Evolutionary conservation across 2,888 invertebrate genomes (phyloP).

Genomic region (Drosophila merina): DNA sequence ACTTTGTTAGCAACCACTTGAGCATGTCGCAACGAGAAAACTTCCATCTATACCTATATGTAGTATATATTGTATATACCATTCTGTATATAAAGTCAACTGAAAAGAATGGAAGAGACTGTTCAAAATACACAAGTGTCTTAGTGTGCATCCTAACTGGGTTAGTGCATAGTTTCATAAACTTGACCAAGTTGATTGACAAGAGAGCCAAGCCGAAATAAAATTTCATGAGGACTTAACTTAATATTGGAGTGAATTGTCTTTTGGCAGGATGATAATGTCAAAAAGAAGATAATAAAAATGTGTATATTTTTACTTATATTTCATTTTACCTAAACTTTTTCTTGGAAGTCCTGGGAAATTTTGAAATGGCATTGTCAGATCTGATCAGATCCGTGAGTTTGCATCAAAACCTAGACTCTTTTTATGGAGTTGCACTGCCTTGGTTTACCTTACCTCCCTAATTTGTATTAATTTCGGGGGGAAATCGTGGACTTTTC

Average conservation of each 20-base stretch:
- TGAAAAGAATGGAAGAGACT: constrained; percentile 19
- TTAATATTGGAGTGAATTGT: background rate
- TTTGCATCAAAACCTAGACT: too few species aligned
- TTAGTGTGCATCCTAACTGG: constrained; percentile 38
- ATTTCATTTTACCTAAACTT: too few species aligned
- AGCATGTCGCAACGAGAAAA: constrained; percentile 49
- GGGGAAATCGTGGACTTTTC: background rate
- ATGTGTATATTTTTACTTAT: too few species aligned
- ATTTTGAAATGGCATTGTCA: too few species aligned
- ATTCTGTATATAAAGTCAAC: background rate
- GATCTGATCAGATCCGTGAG: too few species aligned
- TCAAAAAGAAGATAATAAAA: too few species aligned
- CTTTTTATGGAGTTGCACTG: too few species aligned
- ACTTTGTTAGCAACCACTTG: constrained; percentile 71
- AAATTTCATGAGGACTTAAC: background rate
- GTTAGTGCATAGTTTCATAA: constrained; percentile 43
- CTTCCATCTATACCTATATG: constrained; percentile 4
- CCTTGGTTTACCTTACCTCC: background rate
- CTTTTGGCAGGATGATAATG: background rate
- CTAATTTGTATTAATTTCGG: constrained; percentile 36
- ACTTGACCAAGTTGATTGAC: constrained; percentile 41
- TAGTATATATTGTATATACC: background rate
- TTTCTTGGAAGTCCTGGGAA: too few species aligned
- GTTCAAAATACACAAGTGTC: constrained; percentile 10
- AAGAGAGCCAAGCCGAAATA: constrained; percentile 17